Base-by-base conservation (phyloP, 2,888 invertebrate genomes). In the Lasioglossum marginatum region DNA sequence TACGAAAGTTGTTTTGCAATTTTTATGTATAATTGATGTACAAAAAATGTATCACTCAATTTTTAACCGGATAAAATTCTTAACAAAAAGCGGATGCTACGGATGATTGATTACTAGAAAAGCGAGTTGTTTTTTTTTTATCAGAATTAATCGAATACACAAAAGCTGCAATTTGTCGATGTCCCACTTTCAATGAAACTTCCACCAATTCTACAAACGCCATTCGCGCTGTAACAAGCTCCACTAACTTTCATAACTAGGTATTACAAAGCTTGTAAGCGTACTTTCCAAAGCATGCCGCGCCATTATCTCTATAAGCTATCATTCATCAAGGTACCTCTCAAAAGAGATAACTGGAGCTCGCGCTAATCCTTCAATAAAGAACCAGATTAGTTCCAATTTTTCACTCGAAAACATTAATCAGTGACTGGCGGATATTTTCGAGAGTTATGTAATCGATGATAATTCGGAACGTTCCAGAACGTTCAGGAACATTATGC, bases 241-340 rank as follows among this genome's bases (percentile, higher is more conserved):
- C 10, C 66, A 19, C 23, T 34, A 68, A 68, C 66, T 68, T 68
- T 68, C 31, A 37, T 68, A 68, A 68, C 66, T 37, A 68, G 66
- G 34, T 34, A 68, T 34, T 68, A 37, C 66, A 34, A 34, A 34
- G 66, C 66, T 34, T 34, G 23, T 68, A 23, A 68, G 34, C 37
- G 34, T 23, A 68, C 66, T 68, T 68, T 68, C 31, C 66, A 8
- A 34, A 34, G 34, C 66, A 10, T 8, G 1, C 19, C 8, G 66
- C 8, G 66, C 66, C 34, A 34, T 23, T 37, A 68, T 68, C 34
- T 34, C 23, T 23, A 8, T 68, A 68, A 68, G 66, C 66, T 37
- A 68, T 68, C 66, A 68, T 68, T 68, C 66, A 68, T 34, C 16
- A 68, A 37, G 66, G 37, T 37, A 68, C 23, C 66, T 37, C 63